Base-by-base conservation (phyloP, 1,140 invertebrate genomes). In the Trichonephila clavipes region DNA sequence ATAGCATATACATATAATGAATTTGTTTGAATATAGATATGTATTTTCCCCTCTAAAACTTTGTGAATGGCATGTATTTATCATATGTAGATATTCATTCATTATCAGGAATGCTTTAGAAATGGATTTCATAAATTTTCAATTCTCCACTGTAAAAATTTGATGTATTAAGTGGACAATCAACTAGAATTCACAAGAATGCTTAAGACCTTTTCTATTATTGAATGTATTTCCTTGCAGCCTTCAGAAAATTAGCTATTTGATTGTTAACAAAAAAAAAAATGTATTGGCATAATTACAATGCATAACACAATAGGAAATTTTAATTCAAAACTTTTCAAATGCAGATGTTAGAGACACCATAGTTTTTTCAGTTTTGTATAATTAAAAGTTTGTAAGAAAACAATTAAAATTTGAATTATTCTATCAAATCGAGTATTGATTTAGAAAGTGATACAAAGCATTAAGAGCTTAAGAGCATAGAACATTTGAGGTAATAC, bases 121-220 rank as follows among this genome's bases (percentile, higher is more conserved):
- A 77, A 77, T 40, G 24, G 6, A 77, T 77, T 18, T 77, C 24
- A 77, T 77, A 77, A 77, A 77, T n/a, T n/a, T n/a, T n/a, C 21
- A 69, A 69, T 77, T 77, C 72, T 77, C 18, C 28, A 40, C n/a
- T 69, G 72, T 77, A 77, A n/a, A 77, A 77, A 72, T 28, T 72
- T 72, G 69, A 16, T 77, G 72, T 40, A 77, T 34, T 87, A 88
- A 88, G 64, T 88, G 87, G 87, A 88, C 87, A 88, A 88, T 88
- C 87, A 28, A 88, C 59, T 88, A 88, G 87, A 88, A 44, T 44
- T 28, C 51, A 86, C 16, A 77, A 77, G 72, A n/a, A n/a, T 82
- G 24, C 40, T 19, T 12, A 82, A 82, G 10, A n/a, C 21, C 40
- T 77, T 77, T 77, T 77, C 34, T 40, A 77, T 77, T 6, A 77